Evolutionary conservation across 2,113 vertebrate genomes (phyloP), one percentile per base, ranked within the genome.

Genomic region (Albula goreensis): DNA sequence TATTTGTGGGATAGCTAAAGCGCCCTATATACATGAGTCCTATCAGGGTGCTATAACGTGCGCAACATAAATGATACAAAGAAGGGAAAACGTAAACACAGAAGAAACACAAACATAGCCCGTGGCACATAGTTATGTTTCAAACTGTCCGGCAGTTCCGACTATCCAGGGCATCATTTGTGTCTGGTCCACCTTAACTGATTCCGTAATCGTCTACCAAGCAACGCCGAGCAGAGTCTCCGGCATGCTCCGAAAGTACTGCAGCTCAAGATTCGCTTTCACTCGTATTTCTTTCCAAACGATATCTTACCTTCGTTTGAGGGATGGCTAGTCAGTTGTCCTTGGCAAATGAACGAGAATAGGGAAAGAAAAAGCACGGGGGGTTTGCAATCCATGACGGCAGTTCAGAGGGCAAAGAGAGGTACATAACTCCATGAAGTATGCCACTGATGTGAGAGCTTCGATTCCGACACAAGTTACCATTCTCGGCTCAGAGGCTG

Each of bases 361-460:
- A 90, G 92, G 87, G 93, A 91, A 89, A 94, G 82, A 85, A 91
- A 91, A 88, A 96, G 93, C 84, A 94, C 93, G 91, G 94, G 91
- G 93, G 94, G 86, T 92, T 93, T 96, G 95, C 96, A 96, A 94
- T 96, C 97, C 98, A 98, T 98, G 96, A 96, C 96, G 96, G 96
- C 93, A 95, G 94, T 94, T 96, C 95, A 96, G 95, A 95, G 93
- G 92, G 94, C 91, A 95, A 94, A 88, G 93, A 93, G 94, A 95
- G 96, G 96, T 93, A 95, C 97, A 97, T 96, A 96, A 96, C 97
- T 97, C 95, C 97, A 94, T 93, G 95, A 95, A 97, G 97, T 95
- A 92, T 94, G 94, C 97, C 97, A 96, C 96, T 95, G 96, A 94
- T 96, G 95, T 96, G 97, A 94, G 94, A 91, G 95, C 95, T 91